Conservation (phyloP, 2,888 invertebrate genomes). For the Baccha elongata region DNA sequence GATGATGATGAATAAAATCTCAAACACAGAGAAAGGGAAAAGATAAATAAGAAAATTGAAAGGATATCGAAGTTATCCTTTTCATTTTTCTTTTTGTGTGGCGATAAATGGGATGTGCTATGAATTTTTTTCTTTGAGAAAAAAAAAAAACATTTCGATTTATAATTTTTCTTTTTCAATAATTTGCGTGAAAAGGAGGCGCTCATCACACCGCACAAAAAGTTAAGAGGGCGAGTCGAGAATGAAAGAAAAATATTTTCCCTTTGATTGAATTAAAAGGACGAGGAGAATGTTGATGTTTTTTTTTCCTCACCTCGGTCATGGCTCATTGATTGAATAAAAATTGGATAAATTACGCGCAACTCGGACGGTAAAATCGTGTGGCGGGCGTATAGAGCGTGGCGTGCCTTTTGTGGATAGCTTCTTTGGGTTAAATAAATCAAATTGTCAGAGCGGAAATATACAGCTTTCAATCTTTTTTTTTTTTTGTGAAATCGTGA, state of each 20-base stretch:
- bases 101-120: slow-evolving; percentile 33
- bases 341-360: slow-evolving; percentile 58
- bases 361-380: slow-evolving; percentile 9
- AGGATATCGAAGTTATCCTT: slow-evolving; percentile 58
- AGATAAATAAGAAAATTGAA: slow-evolving; percentile 19
- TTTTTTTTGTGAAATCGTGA: background rate
- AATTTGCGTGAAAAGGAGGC: slow-evolving; percentile 14
- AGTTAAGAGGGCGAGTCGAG: background rate
- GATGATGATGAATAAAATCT: slow-evolving; percentile 6
- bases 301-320: slow-evolving; percentile 5
- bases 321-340: slow-evolving; percentile 52
- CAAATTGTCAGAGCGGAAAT: slow-evolving; percentile 28
- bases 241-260: background rate
- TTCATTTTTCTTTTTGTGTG: slow-evolving; percentile 47
- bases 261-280: slow-evolving; percentile 45
- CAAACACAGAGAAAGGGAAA: background rate
- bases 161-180: slow-evolving; percentile 33
- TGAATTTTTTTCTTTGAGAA: slow-evolving; percentile 9
- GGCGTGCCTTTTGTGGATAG: background rate
- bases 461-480: slow-evolving; percentile 11
- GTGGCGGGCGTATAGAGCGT: background rate
- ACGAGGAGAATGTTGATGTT: slow-evolving; percentile 4
- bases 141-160: slow-evolving; percentile 8
- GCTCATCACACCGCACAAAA: background rate
- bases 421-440: slow-evolving; percentile 38